Conservation (phyloP, 2,888 invertebrate species). For the Clivina fossor region DNA sequence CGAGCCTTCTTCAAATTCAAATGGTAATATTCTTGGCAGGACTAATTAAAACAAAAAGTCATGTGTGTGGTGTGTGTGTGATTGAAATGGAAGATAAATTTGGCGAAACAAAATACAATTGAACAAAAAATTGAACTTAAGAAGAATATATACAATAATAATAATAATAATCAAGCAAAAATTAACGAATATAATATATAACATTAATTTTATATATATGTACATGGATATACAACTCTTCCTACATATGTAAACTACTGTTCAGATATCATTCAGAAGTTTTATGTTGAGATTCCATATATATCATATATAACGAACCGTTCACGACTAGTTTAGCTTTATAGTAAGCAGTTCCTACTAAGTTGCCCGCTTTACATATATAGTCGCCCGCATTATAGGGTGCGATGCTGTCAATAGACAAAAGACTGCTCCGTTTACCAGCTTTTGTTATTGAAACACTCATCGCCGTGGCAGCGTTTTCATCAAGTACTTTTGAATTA, state of each 20-base stretch:
- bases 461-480: constrained; percentile 43
- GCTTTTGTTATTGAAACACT: constrained; percentile 59
- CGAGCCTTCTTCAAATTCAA: constrained; percentile 63
- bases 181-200: too few species aligned
- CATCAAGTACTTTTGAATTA: constrained; percentile 50
- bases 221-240: too few species aligned
- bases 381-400: constrained; percentile 67
- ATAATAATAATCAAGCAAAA: too few species aligned
- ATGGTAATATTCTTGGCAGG: constrained; percentile 55
- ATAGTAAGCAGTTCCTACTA: constrained; percentile 63
- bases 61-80: too few species aligned
- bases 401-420: constrained; percentile 68
- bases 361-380: constrained; percentile 66
- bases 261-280: too few species aligned
- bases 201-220: too few species aligned
- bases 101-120: too few species aligned
- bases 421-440: constrained; percentile 64
- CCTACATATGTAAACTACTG: too few species aligned
- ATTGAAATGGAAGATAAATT: neutral
- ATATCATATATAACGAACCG: constrained; percentile 61
- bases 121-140: too few species aligned
- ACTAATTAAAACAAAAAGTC: constrained; percentile 1
- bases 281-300: too few species aligned
- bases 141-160: too few species aligned
- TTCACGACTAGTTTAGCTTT: constrained; percentile 66